Evolutionary conservation across 2,888 invertebrate species (phyloP), one percentile per base, ranked within the genome.

Genomic region (Ophioninae sp.): DNA sequence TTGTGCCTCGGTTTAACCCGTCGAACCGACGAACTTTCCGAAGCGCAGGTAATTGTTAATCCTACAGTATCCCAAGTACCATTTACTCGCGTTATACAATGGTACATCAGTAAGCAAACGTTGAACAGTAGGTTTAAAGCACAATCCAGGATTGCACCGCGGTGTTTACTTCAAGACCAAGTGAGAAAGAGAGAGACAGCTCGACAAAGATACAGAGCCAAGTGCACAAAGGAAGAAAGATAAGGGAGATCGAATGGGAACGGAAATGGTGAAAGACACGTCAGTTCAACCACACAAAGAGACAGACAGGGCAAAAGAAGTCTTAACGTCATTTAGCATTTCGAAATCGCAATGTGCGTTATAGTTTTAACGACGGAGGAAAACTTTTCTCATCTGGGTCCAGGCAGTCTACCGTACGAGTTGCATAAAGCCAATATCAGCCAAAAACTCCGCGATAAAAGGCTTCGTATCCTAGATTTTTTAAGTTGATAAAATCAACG

Each of bases 31-130:
- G 83, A 88, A 88, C 87, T 86, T 88, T 88, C 87, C 87, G 87
- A 87, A 87, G 78, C 85, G 69, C 85, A 85, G 83, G 85, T 86
- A 87, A 88, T 88, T 87, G 86, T 88, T 88, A 87, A 88, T 88
- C 88, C 86, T 44, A 82, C 76, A 69, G 68, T 73, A 83, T 80
- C 85, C 30, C 84, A 73, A 86, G 87, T 79, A 85, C 82, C 73
- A 80, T 81, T 74, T 84, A 75, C 84, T 69, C 79, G 44, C 65
- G 44, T 67, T 64, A 75, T 79, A 81, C 79, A 84, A 61, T 56
- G 70, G 62, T 21, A 70, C 37, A 61, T 64, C 50, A 64, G 57
- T 59, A 73, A 57, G 80, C 78, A 64, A 56, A 80, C 62, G 41
- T 62, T 59, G 44, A 74, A 72, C 37, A 10, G 70, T 64, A 23